Evolutionary conservation across 2,888 invertebrate genomes (phyloP).

Genomic region (Xanthorhoe designata): DNA sequence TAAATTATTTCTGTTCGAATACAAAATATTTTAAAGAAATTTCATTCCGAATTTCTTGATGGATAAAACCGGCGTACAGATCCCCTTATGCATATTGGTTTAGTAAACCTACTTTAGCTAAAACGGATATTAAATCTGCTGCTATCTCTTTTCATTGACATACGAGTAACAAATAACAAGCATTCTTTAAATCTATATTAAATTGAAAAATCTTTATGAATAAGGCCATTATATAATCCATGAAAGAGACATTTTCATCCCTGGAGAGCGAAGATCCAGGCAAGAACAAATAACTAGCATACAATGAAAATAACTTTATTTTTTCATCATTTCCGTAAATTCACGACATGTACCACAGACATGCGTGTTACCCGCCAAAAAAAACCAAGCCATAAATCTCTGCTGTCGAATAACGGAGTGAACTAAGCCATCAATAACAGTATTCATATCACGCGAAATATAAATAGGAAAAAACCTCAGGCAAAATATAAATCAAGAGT

Average conservation of each 20-base stretch:
- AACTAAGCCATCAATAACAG: slow-evolving; percentile 57
- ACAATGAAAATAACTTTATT: not conserved
- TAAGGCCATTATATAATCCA: too few relatives aligned
- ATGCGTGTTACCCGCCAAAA: slow-evolving; percentile 18
- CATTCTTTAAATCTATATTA: too few relatives aligned
- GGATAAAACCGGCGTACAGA: too few relatives aligned
- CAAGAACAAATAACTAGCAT: too few relatives aligned
- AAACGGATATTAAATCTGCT: too few relatives aligned
- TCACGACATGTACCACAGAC: not conserved
- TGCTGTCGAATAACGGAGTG: slow-evolving; percentile 38
- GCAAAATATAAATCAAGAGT: slow-evolving; percentile 61
- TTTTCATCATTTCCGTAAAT: not conserved
- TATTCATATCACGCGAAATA: slow-evolving; percentile 57
- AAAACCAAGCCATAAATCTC: slow-evolving; percentile 27
- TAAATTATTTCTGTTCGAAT: not conserved
- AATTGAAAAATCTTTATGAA: too few relatives aligned
- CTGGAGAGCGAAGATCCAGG: too few relatives aligned
- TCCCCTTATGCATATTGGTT: too few relatives aligned
- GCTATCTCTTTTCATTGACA: too few relatives aligned
- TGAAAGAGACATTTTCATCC: too few relatives aligned
- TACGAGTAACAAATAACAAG: too few relatives aligned
- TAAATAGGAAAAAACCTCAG: slow-evolving; percentile 53
- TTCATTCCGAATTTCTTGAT: not conserved
- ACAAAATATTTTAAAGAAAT: not conserved
- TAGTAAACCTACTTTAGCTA: too few relatives aligned